Conservation (phyloP, 30 jellyfish, hydroid and myxozoan species). For the Hydractinia symbiolongicarpus region DNA sequence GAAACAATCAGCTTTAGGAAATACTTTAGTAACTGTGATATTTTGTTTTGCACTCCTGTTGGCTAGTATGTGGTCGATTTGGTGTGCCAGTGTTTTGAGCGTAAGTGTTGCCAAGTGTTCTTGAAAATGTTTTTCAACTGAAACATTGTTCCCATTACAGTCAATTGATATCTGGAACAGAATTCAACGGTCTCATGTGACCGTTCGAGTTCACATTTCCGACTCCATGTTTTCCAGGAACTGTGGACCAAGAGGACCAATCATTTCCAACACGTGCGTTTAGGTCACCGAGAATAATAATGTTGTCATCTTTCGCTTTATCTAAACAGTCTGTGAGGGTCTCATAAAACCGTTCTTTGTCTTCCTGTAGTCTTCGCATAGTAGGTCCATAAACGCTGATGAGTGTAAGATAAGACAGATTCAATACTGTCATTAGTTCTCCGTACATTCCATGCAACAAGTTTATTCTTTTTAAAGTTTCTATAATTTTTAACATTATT, state of each 20-base stretch:
- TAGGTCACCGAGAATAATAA: background rate
- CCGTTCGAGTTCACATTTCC: background rate
- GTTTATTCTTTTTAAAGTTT: no score
- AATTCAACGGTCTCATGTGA: background rate
- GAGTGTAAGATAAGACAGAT: conserved; percentile 12
- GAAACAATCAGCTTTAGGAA: no score
- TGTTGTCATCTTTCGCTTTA: conserved; percentile 5
- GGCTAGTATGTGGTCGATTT: conserved; percentile 1
- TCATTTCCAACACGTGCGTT: conserved; percentile 4
- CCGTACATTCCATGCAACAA: no score
- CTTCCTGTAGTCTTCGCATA: background rate
- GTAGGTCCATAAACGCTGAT: conserved; percentile 24
- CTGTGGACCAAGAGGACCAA: background rate
- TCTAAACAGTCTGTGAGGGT: conserved; percentile 1
- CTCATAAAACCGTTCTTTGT: background rate
- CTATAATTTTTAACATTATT: no score
- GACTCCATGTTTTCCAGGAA: background rate
- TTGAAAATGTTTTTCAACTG: background rate
- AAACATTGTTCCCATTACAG: background rate
- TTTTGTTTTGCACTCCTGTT: no score
- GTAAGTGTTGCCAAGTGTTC: background rate
- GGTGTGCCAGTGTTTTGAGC: conserved; percentile 2
- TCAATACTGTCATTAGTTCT: no score
- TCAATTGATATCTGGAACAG: background rate
- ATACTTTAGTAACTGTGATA: no score